Evolutionary conservation across 2,113 vertebrate genomes (phyloP).

Genomic region (Mobula birostris): DNA sequence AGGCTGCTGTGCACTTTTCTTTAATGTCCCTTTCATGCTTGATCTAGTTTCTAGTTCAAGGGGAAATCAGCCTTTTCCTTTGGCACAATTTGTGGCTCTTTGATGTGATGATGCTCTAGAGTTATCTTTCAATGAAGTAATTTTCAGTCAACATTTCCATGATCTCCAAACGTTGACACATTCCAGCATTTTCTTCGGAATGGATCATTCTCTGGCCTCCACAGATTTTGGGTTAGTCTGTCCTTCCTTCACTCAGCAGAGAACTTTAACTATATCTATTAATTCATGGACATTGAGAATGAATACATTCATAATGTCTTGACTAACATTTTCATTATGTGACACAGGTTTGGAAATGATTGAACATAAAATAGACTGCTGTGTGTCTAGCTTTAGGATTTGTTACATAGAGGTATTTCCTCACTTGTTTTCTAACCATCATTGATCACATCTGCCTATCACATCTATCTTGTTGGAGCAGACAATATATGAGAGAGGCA

Average conservation of each 20-base stretch:
- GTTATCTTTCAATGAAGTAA: background rate
- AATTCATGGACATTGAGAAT: background rate
- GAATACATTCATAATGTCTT: background rate
- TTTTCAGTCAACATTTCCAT: background rate
- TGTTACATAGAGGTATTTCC: background rate
- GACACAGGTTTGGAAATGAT: background rate
- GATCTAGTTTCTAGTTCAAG: background rate
- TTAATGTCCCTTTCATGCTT: too few species aligned
- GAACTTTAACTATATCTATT: background rate
- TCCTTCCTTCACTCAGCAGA: background rate
- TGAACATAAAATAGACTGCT: background rate
- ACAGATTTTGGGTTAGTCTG: background rate
- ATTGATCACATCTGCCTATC: background rate
- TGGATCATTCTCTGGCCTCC: background rate
- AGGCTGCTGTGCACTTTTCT: too few species aligned
- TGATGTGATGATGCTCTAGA: background rate
- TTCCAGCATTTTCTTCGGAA: background rate
- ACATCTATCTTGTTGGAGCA: too few species aligned
- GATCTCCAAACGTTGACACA: background rate
- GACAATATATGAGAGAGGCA: too few species aligned
- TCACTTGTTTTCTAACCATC: background rate
- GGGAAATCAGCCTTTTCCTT: background rate
- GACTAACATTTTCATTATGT: too few species aligned
- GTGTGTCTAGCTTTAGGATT: background rate
- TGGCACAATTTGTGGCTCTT: background rate